These are phyloP conservation scores for Andricus quercusramuli DNA, from an alignment of 2,888 invertebrate genomes.

Conservation along the genomic window DNA sequence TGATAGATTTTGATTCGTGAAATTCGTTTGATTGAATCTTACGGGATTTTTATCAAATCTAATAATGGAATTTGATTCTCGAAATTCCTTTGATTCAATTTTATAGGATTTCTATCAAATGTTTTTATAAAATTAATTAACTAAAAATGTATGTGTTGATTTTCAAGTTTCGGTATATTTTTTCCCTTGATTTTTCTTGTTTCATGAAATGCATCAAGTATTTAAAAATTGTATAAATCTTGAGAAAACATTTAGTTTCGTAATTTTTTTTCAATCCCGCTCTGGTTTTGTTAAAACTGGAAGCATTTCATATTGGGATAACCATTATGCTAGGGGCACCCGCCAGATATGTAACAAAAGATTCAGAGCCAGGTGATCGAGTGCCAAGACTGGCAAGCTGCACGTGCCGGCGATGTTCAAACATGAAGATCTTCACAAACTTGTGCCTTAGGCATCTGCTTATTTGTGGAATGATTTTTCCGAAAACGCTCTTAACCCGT, in stretches of 20 bases:
- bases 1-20: too few relatives aligned
- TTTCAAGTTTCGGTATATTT: neutral
- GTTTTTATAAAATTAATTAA: too few relatives aligned
- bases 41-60: too few relatives aligned
- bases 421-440: constrained; percentile 44
- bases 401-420: constrained; percentile 56
- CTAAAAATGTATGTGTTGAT: too few relatives aligned
- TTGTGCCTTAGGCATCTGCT: constrained; percentile 1
- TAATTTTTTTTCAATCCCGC: neutral
- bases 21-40: too few relatives aligned
- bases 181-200: neutral
- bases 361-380: constrained; percentile 55
- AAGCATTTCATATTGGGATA: constrained; percentile 10
- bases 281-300: neutral
- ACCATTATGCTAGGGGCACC: neutral
- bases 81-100: too few relatives aligned
- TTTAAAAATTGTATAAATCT: neutral
- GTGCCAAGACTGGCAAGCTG: constrained; percentile 55
- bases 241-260: neutral
- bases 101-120: too few relatives aligned
- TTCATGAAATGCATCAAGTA: neutral
- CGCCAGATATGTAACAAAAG: constrained; percentile 43
- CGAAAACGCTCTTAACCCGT: constrained; percentile 8
- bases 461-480: constrained; percentile 7
- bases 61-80: too few relatives aligned